Evolutionary conservation across 1,140 invertebrate genomes (phyloP).

Genomic region (Episyrphus balteatus): DNA sequence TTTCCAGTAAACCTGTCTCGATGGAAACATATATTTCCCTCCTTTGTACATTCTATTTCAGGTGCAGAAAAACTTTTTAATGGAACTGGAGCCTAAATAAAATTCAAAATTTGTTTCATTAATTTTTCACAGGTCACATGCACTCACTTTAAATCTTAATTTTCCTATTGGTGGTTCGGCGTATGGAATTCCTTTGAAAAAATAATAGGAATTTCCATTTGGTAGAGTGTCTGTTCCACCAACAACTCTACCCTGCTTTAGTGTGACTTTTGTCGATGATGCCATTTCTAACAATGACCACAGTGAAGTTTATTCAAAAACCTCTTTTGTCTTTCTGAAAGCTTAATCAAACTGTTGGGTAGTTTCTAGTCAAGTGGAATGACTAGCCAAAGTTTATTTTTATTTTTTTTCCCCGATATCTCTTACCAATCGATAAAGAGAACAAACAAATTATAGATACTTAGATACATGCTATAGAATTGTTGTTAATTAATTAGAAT

Average conservation of each 20-base stretch:
- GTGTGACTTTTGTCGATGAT: no score
- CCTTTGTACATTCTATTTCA: conserved; percentile 25
- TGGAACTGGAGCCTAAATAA: conserved; percentile 27
- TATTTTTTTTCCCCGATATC: no score
- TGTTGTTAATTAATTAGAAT: no score
- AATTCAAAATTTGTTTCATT: neutral
- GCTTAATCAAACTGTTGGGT: no score
- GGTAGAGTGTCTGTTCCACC: neutral
- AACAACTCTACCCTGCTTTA: neutral
- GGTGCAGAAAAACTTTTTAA: conserved; percentile 16
- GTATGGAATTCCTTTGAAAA: conserved; percentile 35
- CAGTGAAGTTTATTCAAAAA: no score
- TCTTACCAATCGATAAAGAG: no score
- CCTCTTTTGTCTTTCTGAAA: no score
- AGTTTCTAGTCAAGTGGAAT: no score
- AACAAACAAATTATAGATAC: no score
- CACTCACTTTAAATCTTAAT: conserved; percentile 30
- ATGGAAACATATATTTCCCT: conserved; percentile 20
- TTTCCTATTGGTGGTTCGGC: conserved; percentile 32
- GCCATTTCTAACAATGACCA: neutral
- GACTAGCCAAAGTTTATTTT: no score
- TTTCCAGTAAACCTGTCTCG: conserved; percentile 17
- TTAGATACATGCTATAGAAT: no score
- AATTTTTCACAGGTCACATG: neutral
- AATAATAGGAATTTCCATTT: conserved; percentile 28